A percentile compares a stretch with the other conserved stretches of the same genome.
These are phyloP conservation scores for Oophaga sylvatica DNA, from an alignment of 2,797 vertebrate genomes.

Conservation along the genomic window DNA sequence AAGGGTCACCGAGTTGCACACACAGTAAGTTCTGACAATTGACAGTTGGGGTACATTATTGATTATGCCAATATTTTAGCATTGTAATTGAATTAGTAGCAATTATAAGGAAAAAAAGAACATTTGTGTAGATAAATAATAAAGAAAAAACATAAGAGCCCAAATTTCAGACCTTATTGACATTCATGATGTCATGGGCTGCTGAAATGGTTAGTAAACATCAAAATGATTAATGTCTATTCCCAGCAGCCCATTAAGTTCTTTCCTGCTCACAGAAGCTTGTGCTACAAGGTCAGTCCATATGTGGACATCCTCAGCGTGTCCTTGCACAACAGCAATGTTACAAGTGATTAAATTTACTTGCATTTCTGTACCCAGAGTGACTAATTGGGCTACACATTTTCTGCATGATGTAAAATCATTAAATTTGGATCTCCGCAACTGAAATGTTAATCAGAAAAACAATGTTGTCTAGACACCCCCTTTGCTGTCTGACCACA, in stretches of 20 bases:
- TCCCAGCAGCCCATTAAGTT: background rate
- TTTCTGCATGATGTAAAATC: slow-evolving; percentile 30
- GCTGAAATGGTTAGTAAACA: background rate
- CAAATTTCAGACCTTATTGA: background rate
- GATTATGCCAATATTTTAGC: too few species aligned
- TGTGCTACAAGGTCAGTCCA: background rate
- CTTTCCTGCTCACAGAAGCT: background rate
- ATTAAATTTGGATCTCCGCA: background rate
- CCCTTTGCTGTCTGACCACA: slow-evolving; percentile 51
- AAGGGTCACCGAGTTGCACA: too few species aligned
- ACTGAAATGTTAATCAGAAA: slow-evolving; percentile 38
- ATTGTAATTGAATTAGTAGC: too few species aligned
- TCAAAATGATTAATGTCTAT: background rate
- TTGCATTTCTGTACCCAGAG: background rate
- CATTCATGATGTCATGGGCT: background rate
- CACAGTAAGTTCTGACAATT: too few species aligned
- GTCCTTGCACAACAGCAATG: slow-evolving; percentile 3
- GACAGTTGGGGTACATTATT: too few species aligned
- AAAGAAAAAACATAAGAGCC: too few species aligned
- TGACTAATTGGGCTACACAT: slow-evolving; percentile 12
- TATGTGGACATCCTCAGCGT: background rate
- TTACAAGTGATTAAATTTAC: background rate
- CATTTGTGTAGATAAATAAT: too few species aligned
- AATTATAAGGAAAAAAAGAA: too few species aligned
- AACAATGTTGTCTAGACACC: slow-evolving; percentile 50